Conservation (phyloP, 2,113 vertebrate species). For the Scopus umbretta region DNA sequence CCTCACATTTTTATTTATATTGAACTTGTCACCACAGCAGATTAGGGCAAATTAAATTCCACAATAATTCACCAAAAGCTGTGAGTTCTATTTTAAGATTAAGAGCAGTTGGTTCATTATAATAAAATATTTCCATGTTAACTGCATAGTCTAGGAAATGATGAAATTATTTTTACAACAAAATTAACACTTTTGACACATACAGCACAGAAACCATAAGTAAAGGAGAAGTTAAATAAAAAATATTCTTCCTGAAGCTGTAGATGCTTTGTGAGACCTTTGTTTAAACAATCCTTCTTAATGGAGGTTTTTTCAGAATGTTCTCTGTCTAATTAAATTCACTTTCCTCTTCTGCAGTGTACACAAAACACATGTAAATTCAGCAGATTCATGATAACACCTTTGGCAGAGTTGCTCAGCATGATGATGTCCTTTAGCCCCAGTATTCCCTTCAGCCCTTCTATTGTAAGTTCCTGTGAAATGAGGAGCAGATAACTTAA, state of each 20-base stretch:
- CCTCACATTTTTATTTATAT: constrained; percentile 15
- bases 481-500: background rate
- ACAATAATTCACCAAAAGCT: background rate
- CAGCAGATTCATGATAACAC: background rate
- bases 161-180: background rate
- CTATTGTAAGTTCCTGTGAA: background rate
- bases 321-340: background rate
- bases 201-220: background rate
- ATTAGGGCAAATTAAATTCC: background rate
- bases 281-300: background rate
- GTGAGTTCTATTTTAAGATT: background rate
- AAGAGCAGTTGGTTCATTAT: background rate
- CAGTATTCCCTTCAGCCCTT: background rate
- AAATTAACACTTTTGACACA: background rate
- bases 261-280: background rate
- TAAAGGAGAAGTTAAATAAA: background rate
- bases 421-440: background rate
- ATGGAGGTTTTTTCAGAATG: background rate
- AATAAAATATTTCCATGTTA: background rate
- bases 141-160: background rate
- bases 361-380: background rate
- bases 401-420: background rate
- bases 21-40: background rate
- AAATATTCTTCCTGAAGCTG: background rate
- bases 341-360: background rate